Evolutionary conservation across 2,113 vertebrate species (phyloP).

Genomic region (Archocentrus centrarchus): DNA sequence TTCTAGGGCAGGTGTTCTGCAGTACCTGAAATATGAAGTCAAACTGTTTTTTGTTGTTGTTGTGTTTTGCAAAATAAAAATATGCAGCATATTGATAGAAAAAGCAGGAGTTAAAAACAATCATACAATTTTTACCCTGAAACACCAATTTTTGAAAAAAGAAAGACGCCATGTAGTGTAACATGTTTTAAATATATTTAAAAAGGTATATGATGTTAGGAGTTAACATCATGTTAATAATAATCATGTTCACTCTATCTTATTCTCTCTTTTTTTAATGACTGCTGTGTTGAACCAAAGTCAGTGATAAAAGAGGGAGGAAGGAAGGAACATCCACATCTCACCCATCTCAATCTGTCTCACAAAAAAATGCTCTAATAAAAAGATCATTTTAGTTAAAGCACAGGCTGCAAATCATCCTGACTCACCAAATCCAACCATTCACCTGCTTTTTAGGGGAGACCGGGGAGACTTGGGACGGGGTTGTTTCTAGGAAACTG

Average conservation of each 20-base stretch:
- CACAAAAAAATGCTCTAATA: background rate
- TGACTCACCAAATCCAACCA: background rate
- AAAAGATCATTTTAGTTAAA: background rate
- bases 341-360: background rate
- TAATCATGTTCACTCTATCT: background rate
- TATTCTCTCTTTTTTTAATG: background rate
- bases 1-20: background rate
- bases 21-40: background rate
- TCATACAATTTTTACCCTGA: background rate
- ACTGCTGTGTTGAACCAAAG: fast-evolving
- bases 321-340: background rate
- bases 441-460: background rate
- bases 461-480: no score
- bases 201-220: background rate
- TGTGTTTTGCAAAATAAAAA: background rate
- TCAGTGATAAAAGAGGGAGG: background rate
- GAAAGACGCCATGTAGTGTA: background rate
- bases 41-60: background rate
- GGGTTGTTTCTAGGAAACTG: no score
- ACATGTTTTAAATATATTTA: background rate
- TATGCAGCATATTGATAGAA: background rate
- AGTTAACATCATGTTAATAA: background rate
- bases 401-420: background rate
- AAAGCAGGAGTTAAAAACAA: background rate
- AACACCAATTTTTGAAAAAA: no score